Evolutionary conservation across 2,113 vertebrate species (phyloP), one percentile per base, ranked within the genome.

Genomic region (Barnardius zonarius): DNA sequence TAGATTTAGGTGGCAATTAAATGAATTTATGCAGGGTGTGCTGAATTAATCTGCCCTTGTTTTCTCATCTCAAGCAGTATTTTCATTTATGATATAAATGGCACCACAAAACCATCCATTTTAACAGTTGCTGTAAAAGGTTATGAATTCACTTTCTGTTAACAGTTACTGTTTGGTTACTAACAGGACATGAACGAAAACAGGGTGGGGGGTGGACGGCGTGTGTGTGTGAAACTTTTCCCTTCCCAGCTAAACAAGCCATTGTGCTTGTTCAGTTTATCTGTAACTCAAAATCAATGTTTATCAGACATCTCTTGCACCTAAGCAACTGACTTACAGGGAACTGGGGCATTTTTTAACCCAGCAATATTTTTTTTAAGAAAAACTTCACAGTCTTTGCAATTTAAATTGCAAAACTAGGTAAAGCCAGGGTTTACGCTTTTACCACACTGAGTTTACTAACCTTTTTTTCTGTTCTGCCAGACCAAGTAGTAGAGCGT

Each of bases 171-270:
- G 5, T 44, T 39, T 76, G 19, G 6, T 46, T 84, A 25, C 12
- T 68, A 23, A 7, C 25, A 48, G 17, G 19, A 49, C 16, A 31
- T 9, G 11, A 77, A 22, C 0, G 1, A 70, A 80, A 85, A 28
- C 4, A 33, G 2, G 20, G 0, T 2, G 0, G 13, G 28, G 17
- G 52, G 52, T 10, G 27, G 8, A 15, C 3, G 46, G 52, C 7
- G 30, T 31, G 54, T 55, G 48, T 49, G 48, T 49, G 23, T 54
- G 30, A 81, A 88, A 83, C 5, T 9, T 68, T 72, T 92, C 30
- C 17, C 23, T 68, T 92, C 30, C 27, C 27, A 33, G 17, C 7
- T 35, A 74, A 75, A 76, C 9, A 72, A 82, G 4, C 0, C 1
- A 0, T 30, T 68, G 49, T 64, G 25, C 46, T 31, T 2, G 51